phyloP scores from a whole-genome alignment of 1,140 invertebrate genomes.

The Cherax quadricarinatus region DNA sequence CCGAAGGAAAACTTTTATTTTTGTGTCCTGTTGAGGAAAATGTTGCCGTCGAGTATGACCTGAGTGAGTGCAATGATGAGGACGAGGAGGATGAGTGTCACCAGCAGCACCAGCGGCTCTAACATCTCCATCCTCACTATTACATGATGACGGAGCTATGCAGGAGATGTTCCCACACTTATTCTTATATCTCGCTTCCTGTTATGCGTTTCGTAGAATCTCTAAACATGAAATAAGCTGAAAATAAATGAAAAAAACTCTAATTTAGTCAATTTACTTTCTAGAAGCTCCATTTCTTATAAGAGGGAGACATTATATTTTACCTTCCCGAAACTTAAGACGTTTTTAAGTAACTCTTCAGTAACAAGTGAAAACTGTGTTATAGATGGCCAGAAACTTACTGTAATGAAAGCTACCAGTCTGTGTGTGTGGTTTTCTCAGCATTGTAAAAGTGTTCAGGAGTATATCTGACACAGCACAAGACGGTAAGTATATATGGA shows the following conservation, averaged over 20 bases:
- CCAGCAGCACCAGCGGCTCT: conserved; percentile 42
- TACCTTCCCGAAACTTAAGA: too few species aligned
- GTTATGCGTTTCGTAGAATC: not conserved
- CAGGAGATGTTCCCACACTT: not conserved
- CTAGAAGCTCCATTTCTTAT: too few species aligned
- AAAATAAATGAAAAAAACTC: not conserved
- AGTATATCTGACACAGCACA: too few species aligned
- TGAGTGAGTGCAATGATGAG: conserved; percentile 55
- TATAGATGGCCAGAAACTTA: too few species aligned
- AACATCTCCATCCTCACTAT: conserved; percentile 43
- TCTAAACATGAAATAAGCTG: not conserved
- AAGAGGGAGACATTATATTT: too few species aligned
- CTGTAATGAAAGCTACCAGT: too few species aligned
- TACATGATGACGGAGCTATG: not conserved
- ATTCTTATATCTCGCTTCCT: not conserved
- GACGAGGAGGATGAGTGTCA: conserved; percentile 41
- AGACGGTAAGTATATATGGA: too few species aligned
- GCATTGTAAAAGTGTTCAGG: too few species aligned
- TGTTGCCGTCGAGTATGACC: conserved; percentile 46
- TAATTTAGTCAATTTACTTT: too few species aligned
- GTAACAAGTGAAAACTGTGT: too few species aligned
- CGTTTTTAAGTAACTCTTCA: too few species aligned
- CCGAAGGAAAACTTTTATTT: not conserved
- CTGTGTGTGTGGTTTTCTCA: too few species aligned
- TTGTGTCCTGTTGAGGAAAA: conserved; percentile 5